Evolutionary conservation across 2,797 vertebrate genomes (phyloP).

Genomic region (Novumbra hubbsi): DNA sequence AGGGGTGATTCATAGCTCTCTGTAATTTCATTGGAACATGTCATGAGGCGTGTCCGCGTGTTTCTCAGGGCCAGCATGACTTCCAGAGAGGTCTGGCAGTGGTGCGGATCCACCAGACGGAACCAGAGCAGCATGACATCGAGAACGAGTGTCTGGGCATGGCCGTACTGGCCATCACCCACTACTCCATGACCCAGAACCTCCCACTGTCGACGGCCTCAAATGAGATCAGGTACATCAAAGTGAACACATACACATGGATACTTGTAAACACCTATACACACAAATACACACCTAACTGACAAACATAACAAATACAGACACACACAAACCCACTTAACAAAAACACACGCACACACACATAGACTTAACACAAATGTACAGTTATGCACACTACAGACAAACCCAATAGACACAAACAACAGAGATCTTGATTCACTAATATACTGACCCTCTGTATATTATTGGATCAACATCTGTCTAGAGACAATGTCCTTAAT

Average conservation of each 20-base stretch:
- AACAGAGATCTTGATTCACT: no score
- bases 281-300: not conserved
- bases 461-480: no score
- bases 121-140: constrained; percentile 88
- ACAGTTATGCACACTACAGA: not conserved
- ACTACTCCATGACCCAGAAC: constrained; percentile 75
- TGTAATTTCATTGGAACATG: not conserved
- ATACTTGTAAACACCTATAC: not conserved
- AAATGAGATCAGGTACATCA: constrained; percentile 82
- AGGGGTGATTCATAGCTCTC: not conserved
- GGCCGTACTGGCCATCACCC: constrained; percentile 96
- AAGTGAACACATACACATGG: not conserved
- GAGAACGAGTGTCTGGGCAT: constrained; percentile 98
- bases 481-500: no score
- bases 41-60: constrained; percentile 19
- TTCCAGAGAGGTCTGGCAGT: constrained; percentile 87
- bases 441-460: no score
- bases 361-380: not conserved
- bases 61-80: constrained; percentile 88
- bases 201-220: constrained; percentile 75
- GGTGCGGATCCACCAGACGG: constrained; percentile 77
- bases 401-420: not conserved
- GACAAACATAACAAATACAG: no score
- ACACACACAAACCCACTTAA: not conserved
- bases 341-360: not conserved